Conservation (phyloP, 2,888 invertebrate species). For the Microplitis manilae region DNA sequence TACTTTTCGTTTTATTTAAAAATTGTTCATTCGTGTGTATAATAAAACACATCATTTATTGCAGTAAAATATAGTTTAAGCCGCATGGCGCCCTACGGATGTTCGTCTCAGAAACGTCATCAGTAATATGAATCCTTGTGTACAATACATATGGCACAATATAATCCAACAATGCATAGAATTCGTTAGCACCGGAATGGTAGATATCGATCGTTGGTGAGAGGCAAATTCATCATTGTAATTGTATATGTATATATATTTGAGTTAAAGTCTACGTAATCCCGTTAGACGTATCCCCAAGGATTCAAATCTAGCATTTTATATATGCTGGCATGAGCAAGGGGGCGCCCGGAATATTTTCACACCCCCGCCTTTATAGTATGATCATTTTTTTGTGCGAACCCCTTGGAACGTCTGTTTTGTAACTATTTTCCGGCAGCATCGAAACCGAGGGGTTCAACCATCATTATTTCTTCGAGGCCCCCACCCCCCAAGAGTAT, state of each 20-base stretch:
- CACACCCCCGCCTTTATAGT: constrained; percentile 55
- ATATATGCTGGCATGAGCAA: constrained; percentile 23
- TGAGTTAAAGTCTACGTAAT: constrained; percentile 48
- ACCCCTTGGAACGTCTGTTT: constrained; percentile 58
- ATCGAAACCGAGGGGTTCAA: constrained; percentile 41
- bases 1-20: neutral
- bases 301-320: constrained; percentile 40
- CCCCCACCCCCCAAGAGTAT: constrained; percentile 36
- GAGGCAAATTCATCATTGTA: neutral
- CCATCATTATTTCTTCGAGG: constrained; percentile 42
- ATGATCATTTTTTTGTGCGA: constrained; percentile 41
- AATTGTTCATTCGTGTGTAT: neutral
- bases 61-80: constrained; percentile 10
- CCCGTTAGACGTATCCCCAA: constrained; percentile 49
- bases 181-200: constrained; percentile 22
- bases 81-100: neutral
- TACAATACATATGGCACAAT: constrained; percentile 16
- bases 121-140: neutral
- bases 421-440: constrained; percentile 66
- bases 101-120: neutral
- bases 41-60: neutral
- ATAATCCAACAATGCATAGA: constrained; percentile 13
- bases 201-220: constrained; percentile 20
- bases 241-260: neutral
- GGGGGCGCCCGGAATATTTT: constrained; percentile 58